Evolutionary conservation across 1,140 invertebrate genomes (phyloP).

Genomic region (Cydia fagiglandana): DNA sequence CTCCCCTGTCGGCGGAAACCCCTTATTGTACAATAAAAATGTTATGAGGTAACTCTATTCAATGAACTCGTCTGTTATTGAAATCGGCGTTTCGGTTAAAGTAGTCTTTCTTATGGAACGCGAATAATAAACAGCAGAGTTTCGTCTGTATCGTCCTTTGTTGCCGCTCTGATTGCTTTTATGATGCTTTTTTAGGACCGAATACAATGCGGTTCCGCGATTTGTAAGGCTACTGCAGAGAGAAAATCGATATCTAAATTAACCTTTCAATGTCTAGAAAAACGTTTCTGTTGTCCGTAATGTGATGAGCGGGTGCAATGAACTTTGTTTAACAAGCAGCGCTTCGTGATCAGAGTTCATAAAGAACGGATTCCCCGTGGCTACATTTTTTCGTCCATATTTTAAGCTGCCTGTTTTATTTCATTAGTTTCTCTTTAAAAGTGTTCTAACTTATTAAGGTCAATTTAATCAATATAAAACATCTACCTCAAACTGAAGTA

Average conservation of each 20-base stretch:
- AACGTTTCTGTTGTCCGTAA: conserved; percentile 23
- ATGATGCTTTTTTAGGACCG: conserved; percentile 39
- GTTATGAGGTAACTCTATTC: conserved; percentile 75
- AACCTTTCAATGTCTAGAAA: conserved; percentile 22
- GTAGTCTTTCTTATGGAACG: conserved; percentile 61
- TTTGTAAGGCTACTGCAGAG: conserved; percentile 19
- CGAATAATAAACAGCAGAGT: conserved; percentile 56
- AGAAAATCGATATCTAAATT: conserved; percentile 28
- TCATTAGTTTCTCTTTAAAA: background rate
- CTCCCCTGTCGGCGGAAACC: conserved; percentile 55
- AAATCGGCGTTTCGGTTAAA: conserved; percentile 67
- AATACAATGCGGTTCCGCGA: conserved; percentile 32
- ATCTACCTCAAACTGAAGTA: background rate
- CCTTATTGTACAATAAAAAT: conserved; percentile 76
- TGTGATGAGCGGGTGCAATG: conserved; percentile 24
- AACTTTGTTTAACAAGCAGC: conserved; percentile 19
- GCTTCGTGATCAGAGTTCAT: conserved; percentile 26
- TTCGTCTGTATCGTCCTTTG: conserved; percentile 57
- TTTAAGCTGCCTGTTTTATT: conserved; percentile 4
- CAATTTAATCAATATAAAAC: background rate
- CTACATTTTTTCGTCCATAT: conserved; percentile 15
- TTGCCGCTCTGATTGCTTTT: conserved; percentile 62
- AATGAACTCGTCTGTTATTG: conserved; percentile 72
- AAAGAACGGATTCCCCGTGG: conserved; percentile 16
- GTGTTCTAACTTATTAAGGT: background rate